A percentile compares a stretch with the other conserved stretches of the same genome.
Conservation (phyloP, 30 jellyfish, hydroid and myxozoan species). For the Aurelia aurita region DNA sequence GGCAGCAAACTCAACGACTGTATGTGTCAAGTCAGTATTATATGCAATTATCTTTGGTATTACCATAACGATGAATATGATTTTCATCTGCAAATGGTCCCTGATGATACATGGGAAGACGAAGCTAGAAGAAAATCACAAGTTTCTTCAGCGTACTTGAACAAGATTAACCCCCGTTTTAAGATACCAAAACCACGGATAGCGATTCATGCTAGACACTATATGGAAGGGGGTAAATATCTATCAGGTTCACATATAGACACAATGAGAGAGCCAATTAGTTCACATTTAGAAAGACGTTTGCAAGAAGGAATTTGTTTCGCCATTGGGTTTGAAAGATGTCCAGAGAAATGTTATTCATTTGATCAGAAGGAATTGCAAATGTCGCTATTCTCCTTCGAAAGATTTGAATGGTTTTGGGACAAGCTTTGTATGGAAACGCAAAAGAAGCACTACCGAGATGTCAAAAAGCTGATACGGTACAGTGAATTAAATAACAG, state of each 20-base stretch:
- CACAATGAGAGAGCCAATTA: constrained; percentile 21
- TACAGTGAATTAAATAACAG: constrained; percentile 14
- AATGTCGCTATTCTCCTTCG: constrained; percentile 24
- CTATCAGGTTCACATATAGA: constrained; percentile 8
- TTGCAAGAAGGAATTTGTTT: constrained; percentile 34
- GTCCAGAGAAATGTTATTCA: constrained; percentile 27
- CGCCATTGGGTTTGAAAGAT: constrained; percentile 24
- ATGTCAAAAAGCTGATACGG: constrained; percentile 3
- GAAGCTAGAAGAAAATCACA: constrained; percentile 14
- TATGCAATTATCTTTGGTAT: constrained; percentile 56
- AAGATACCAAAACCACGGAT: constrained; percentile 44
- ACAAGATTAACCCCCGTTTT: constrained; percentile 12
- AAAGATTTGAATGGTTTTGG: constrained; percentile 53
- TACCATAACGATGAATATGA: constrained; percentile 52
- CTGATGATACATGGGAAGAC: constrained; percentile 55
- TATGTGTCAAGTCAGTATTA: constrained; percentile 51
- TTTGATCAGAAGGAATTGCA: constrained; percentile 17
- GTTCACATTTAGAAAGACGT: constrained; percentile 22
- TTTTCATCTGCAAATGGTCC: constrained; percentile 47
- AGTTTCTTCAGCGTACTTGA: constrained; percentile 7
- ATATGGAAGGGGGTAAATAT: constrained; percentile 21
- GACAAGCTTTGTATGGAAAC: constrained; percentile 26
- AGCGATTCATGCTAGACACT: constrained; percentile 56
- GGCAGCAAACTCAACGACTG: constrained; percentile 36
- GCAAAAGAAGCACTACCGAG: constrained; percentile 30